Evolutionary conservation across 2,888 invertebrate genomes (phyloP).

Genomic region (Coelogynopora nodosa): DNA sequence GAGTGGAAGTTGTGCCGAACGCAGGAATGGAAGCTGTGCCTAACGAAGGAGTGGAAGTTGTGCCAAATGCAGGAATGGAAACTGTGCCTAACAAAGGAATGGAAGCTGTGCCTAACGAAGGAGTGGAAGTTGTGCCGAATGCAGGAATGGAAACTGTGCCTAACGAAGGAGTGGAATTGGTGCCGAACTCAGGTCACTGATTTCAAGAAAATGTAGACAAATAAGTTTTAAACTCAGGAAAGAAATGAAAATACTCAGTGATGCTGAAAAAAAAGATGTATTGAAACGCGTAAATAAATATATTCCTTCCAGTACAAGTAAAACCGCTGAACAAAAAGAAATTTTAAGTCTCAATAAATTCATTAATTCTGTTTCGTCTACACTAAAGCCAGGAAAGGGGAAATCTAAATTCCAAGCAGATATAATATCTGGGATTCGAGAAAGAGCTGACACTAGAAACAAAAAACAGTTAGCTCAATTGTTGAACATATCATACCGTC

Average conservation of each 20-base stretch:
- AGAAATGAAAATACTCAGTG: neutral
- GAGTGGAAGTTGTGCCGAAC: neutral
- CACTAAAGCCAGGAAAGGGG: neutral
- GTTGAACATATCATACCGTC: neutral
- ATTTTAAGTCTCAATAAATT: neutral
- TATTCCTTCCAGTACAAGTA: neutral
- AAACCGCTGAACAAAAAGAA: neutral
- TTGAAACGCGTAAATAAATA: neutral
- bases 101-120: neutral
- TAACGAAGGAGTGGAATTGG: neutral
- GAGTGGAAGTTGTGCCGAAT: neutral
- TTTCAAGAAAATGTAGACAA: neutral
- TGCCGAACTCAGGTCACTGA: no score
- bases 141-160: neutral
- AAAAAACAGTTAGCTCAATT: neutral
- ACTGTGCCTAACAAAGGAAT: neutral
- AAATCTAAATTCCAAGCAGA: neutral
- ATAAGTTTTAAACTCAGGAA: neutral
- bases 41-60: neutral
- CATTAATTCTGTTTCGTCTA: neutral
- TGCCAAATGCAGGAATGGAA: neutral
- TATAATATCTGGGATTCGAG: neutral
- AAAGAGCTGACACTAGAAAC: neutral
- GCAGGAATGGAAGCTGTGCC: neutral
- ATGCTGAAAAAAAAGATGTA: neutral